Conservation (phyloP, 2,797 vertebrate genomes). For the Psittacula echo region DNA sequence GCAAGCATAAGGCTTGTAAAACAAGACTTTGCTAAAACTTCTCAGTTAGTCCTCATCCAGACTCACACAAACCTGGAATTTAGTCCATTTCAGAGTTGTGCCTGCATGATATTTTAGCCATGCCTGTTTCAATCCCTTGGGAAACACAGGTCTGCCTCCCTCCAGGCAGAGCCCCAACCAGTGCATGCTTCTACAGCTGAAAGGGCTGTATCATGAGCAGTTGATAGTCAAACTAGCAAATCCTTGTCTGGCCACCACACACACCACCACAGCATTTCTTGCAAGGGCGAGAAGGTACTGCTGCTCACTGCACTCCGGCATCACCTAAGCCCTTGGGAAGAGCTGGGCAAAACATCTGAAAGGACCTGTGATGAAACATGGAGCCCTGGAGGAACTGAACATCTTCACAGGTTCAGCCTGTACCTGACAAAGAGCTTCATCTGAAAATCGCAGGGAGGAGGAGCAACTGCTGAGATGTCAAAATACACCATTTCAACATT, state of each 20-base stretch:
- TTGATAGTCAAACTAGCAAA: background rate
- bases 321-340: background rate
- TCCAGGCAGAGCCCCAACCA: background rate
- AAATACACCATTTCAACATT: background rate
- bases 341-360: background rate
- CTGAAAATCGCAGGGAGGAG: background rate
- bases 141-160: background rate
- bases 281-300: background rate
- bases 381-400: background rate
- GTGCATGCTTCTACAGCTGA: background rate
- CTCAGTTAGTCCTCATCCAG: background rate
- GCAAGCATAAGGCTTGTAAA: background rate
- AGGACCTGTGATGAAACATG: background rate
- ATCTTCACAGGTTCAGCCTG: background rate
- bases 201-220: background rate
- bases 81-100: background rate
- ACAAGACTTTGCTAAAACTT: background rate
- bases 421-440: background rate
- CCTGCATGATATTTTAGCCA: background rate
- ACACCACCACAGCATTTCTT: fast-evolving
- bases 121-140: background rate
- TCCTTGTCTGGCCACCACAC: background rate
- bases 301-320: fast-evolving
- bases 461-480: background rate
- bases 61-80: background rate